phyloP scores from a whole-genome alignment of 2,113 vertebrate species.

The Emydocephalus ijimae region DNA sequence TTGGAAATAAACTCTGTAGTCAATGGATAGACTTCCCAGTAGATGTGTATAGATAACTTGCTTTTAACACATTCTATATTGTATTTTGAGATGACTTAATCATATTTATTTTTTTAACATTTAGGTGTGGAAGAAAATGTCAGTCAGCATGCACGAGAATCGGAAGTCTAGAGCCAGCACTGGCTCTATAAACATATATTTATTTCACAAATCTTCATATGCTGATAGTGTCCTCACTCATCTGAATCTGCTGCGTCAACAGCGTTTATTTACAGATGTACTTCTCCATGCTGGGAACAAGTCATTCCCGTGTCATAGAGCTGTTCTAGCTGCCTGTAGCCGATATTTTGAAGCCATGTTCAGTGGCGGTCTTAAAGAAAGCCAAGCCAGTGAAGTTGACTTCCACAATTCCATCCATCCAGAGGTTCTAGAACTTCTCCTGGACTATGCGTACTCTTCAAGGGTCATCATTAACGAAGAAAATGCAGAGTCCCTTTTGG shows the following conservation, averaged over 20 bases:
- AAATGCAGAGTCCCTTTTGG: conserved; percentile 76
- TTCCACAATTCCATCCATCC: conserved; percentile 81
- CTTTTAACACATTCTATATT: conserved; percentile 1
- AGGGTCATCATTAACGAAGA: conserved; percentile 82
- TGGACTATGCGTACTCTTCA: conserved; percentile 80
- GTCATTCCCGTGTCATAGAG: conserved; percentile 80
- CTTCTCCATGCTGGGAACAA: conserved; percentile 78
- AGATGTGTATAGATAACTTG: background rate
- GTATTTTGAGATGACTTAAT: conserved; percentile 25
- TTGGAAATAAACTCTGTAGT: background rate
- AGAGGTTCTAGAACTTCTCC: conserved; percentile 77
- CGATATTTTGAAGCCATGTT: conserved; percentile 84
- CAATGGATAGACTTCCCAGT: background rate
- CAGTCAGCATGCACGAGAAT: conserved; percentile 81
- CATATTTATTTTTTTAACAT: conserved; percentile 38
- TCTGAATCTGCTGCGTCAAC: conserved; percentile 78
- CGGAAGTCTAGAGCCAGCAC: conserved; percentile 81
- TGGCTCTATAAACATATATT: conserved; percentile 81
- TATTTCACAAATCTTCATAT: conserved; percentile 83
- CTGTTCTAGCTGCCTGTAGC: conserved; percentile 78
- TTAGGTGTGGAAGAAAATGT: conserved; percentile 79
- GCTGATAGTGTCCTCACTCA: conserved; percentile 82
- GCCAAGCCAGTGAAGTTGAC: conserved; percentile 81
- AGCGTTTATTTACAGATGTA: conserved; percentile 80
- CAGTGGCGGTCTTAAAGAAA: conserved; percentile 79